These are phyloP conservation scores for Carcina quercana DNA, from an alignment of 2,888 invertebrate genomes.

Conservation along the genomic window DNA sequence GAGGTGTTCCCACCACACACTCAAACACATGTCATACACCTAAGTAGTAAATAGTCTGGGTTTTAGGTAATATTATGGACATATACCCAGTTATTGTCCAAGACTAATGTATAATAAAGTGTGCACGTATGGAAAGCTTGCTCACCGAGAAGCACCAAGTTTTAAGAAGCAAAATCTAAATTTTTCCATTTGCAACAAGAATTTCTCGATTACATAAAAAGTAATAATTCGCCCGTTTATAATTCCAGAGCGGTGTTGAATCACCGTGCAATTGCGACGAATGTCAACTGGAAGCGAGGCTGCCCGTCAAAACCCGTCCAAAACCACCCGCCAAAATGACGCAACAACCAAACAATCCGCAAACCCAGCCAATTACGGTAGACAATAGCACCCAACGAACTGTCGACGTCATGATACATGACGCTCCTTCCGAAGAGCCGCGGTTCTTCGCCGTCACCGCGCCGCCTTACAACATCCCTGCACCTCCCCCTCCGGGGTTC, in stretches of 20 bases:
- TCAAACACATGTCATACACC: too few relatives aligned
- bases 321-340: conserved; percentile 27
- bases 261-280: conserved; percentile 65
- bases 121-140: too few relatives aligned
- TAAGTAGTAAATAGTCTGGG: too few relatives aligned
- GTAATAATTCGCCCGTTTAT: too few relatives aligned
- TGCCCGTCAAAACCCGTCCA: conserved; percentile 22
- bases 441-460: conserved; percentile 59
- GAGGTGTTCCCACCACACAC: too few relatives aligned
- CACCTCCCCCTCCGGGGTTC: conserved; percentile 58
- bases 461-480: conserved; percentile 47
- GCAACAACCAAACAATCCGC: conserved; percentile 29
- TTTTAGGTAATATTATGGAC: too few relatives aligned
- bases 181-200: too few relatives aligned
- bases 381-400: conserved; percentile 49
- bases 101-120: too few relatives aligned
- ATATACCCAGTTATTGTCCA: too few relatives aligned
- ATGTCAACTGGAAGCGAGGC: conserved; percentile 41
- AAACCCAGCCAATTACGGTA: conserved; percentile 34
- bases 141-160: too few relatives aligned
- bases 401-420: conserved; percentile 63
- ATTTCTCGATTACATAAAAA: too few relatives aligned
- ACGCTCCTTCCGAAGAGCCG: conserved; percentile 54
- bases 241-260: conserved; percentile 61
- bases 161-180: too few relatives aligned